A percentile compares a stretch with the other conserved stretches of the same genome.
Evolutionary conservation across 2,113 vertebrate genomes (phyloP).

Genomic region (Edolisoma coerulescens): DNA sequence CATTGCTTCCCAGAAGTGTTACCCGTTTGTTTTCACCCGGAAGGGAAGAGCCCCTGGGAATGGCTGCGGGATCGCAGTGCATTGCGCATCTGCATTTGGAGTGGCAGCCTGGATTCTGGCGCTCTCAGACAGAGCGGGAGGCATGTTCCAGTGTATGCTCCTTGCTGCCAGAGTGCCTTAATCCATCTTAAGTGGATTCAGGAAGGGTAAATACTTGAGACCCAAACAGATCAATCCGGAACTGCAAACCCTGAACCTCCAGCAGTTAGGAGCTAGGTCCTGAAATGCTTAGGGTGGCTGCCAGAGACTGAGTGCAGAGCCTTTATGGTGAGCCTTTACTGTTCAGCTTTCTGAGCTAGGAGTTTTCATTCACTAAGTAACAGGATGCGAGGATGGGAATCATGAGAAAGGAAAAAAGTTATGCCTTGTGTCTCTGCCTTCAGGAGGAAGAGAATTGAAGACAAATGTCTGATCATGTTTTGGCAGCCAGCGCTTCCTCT

Average conservation of each 20-base stretch:
- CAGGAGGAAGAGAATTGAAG: background rate
- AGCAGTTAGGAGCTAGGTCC: background rate
- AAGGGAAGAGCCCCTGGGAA: background rate
- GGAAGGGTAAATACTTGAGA: background rate
- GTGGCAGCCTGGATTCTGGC: background rate
- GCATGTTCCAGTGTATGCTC: accelerated
- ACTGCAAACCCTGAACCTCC: background rate
- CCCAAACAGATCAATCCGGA: background rate
- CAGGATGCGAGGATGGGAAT: accelerated
- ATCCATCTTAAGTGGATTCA: background rate
- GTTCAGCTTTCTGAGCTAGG: background rate
- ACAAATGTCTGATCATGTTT: background rate
- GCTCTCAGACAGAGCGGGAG: background rate
- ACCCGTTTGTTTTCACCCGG: accelerated
- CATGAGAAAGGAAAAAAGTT: background rate
- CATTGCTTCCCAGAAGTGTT: background rate
- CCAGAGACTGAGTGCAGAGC: background rate
- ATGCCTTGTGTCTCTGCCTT: background rate
- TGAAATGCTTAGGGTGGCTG: background rate
- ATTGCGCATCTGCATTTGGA: background rate
- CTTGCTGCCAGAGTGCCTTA: background rate
- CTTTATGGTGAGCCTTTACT: background rate
- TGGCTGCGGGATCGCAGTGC: accelerated
- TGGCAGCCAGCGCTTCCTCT: background rate
- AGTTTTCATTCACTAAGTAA: background rate